These are phyloP conservation scores for Nasonia vitripennis DNA, from an alignment of 1,140 invertebrate species.

Conservation along the genomic window DNA sequence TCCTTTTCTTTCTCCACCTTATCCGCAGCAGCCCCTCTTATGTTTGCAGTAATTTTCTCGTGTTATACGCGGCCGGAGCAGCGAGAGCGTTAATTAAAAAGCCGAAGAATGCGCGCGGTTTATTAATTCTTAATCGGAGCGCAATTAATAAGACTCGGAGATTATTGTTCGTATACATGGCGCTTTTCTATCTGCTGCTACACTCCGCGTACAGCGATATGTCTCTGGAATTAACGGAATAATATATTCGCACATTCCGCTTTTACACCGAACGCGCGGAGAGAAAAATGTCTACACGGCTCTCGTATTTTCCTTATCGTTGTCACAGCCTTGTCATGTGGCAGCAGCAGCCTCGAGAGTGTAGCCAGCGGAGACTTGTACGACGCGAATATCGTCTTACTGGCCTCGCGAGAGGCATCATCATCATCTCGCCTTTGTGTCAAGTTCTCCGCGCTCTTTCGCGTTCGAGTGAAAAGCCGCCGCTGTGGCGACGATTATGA, in stretches of 20 bases:
- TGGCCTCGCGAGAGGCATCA: background rate
- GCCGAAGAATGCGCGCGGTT: background rate
- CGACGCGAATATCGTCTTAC: conserved; percentile 32
- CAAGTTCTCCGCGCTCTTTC: background rate
- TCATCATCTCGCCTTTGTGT: background rate
- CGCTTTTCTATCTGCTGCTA: background rate
- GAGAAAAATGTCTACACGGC: conserved; percentile 8
- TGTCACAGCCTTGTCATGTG: conserved; percentile 7
- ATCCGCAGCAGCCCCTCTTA: background rate
- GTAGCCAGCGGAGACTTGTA: conserved; percentile 4
- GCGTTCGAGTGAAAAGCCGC: background rate
- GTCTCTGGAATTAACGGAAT: background rate
- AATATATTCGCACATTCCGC: background rate
- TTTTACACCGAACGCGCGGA: background rate
- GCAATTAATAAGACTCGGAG: background rate
- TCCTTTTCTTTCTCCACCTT: background rate
- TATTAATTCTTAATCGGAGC: conserved; percentile 23
- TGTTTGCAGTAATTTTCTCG: background rate
- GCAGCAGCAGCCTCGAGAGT: conserved; percentile 25
- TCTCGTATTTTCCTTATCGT: conserved; percentile 43
- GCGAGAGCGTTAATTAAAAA: background rate
- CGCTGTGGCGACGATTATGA: background rate
- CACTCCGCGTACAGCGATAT: background rate
- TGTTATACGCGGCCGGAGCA: background rate
- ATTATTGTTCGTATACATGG: background rate